Evolutionary conservation across 2,113 vertebrate genomes (phyloP).

Genomic region (Salvelinus sp.): DNA sequence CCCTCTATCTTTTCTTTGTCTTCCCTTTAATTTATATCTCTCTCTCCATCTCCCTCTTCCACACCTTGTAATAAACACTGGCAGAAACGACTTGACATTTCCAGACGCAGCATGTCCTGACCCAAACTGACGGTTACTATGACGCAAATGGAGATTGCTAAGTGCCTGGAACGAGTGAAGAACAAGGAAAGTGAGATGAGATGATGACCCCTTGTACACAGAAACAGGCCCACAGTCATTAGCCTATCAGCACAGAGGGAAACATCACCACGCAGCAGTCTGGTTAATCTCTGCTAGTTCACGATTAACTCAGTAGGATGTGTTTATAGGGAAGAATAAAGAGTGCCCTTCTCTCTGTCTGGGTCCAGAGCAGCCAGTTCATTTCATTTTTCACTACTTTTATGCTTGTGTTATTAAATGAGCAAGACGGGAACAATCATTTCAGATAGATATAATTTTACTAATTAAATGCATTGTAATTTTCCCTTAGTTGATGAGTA

Average conservation of each 20-base stretch:
- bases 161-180: neutral
- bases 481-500: conserved; percentile 12
- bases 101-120: neutral
- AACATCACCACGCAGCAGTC: neutral
- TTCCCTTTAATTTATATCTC: neutral
- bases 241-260: neutral
- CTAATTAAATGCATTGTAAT: conserved; percentile 22
- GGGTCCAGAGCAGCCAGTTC: neutral
- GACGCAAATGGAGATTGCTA: too few relatives aligned
- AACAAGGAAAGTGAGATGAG: neutral
- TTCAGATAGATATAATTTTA: neutral
- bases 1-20: neutral
- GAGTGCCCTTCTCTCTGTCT: neutral
- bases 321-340: too few relatives aligned
- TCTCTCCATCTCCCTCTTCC: neutral
- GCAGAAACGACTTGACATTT: neutral
- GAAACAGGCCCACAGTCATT: neutral
- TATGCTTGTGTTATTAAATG: neutral
- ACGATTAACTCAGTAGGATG: too few relatives aligned
- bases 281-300: neutral
- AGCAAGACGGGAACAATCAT: neutral
- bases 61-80: neutral
- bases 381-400: neutral
- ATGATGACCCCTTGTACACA: neutral
- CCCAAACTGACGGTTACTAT: too few relatives aligned